Evolutionary conservation across 2,888 invertebrate species (phyloP).

Genomic region (Mesochorus sp.): DNA sequence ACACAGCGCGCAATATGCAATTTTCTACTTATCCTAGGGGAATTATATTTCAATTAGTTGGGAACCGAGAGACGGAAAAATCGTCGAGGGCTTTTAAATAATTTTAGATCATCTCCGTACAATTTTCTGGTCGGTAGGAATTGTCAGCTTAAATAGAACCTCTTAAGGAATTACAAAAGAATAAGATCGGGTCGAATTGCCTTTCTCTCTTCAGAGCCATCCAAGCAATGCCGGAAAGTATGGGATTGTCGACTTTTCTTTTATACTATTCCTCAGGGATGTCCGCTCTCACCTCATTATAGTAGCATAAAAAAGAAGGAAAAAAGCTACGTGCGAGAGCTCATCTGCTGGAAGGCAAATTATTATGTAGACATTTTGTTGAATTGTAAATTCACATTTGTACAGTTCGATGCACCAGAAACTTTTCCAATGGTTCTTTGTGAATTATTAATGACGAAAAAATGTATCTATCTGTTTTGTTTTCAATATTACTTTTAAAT

Average conservation of each 20-base stretch:
- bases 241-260: slow-evolving; percentile 63
- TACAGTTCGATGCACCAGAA: slow-evolving; percentile 58
- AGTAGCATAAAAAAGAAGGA: slow-evolving; percentile 28
- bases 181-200: slow-evolving; percentile 56
- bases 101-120: slow-evolving; percentile 58
- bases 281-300: slow-evolving; percentile 64
- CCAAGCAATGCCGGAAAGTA: slow-evolving; percentile 54
- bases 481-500: no score
- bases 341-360: slow-evolving; percentile 37
- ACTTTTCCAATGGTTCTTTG: slow-evolving; percentile 56
- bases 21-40: slow-evolving; percentile 6
- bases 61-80: neutral
- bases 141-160: slow-evolving; percentile 61
- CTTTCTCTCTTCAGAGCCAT: slow-evolving; percentile 50
- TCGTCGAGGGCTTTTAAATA: slow-evolving; percentile 60
- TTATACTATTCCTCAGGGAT: slow-evolving; percentile 57
- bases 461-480: no score
- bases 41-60: slow-evolving; percentile 26
- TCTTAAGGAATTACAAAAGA: slow-evolving; percentile 62
- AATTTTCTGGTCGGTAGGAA: slow-evolving; percentile 59
- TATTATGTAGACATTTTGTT: slow-evolving; percentile 53
- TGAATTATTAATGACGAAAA: slow-evolving; percentile 34
- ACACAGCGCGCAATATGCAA: neutral
- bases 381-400: slow-evolving; percentile 58
- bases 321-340: slow-evolving; percentile 14